A percentile compares a stretch with the other conserved stretches of the same genome.
phyloP scores from a whole-genome alignment of 92 coral and sea anemone species.

The Zoanthus sansibaricus region DNA sequence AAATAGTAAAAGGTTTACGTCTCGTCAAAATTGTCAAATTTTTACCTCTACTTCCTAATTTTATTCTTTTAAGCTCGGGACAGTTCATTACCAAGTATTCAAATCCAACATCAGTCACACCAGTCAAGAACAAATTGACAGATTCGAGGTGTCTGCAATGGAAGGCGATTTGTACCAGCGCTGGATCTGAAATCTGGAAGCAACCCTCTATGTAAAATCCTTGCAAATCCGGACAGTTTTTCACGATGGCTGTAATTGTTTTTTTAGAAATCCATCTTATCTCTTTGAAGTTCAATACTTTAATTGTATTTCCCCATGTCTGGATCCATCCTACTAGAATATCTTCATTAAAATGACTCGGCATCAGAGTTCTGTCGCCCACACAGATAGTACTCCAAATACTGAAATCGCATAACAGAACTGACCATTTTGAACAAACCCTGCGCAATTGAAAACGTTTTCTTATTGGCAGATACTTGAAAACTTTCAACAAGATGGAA shows the following conservation, averaged over 20 bases:
- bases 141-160: conserved; percentile 70
- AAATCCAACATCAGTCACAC: conserved; percentile 77
- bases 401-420: conserved; percentile 82
- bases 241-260: conserved; percentile 67
- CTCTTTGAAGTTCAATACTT: conserved; percentile 63
- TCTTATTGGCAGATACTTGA: conserved; percentile 64
- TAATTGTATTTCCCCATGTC: conserved; percentile 77
- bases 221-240: conserved; percentile 71
- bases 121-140: conserved; percentile 72
- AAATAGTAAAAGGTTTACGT: no score
- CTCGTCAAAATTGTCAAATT: not conserved
- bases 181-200: conserved; percentile 70
- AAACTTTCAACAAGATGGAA: conserved; percentile 69
- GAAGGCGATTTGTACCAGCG: conserved; percentile 60
- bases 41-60: conserved; percentile 81
- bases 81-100: conserved; percentile 66
- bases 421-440: conserved; percentile 84
- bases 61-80: conserved; percentile 60
- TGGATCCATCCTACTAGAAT: conserved; percentile 73
- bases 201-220: conserved; percentile 76
- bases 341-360: conserved; percentile 49
- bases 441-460: conserved; percentile 73
- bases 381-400: conserved; percentile 81
- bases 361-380: conserved; percentile 60
- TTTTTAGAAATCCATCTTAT: conserved; percentile 84